Evolutionary conservation across 2,113 vertebrate genomes (phyloP).

Genomic region (Asarcornis scutulata): DNA sequence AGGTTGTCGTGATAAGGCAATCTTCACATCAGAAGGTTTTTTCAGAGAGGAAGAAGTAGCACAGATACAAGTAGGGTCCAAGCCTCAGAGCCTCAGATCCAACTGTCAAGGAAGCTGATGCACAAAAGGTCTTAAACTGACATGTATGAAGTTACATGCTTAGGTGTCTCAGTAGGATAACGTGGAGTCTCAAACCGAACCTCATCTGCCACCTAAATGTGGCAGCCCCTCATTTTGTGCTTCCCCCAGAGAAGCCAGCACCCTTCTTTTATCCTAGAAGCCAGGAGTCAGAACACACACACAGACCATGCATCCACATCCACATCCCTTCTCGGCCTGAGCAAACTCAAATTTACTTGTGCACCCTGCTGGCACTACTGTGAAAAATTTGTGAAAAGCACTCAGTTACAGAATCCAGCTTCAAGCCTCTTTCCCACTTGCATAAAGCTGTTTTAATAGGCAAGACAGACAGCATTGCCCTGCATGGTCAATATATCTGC

Average conservation of each 20-base stretch:
- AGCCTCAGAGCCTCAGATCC: constrained; percentile 54
- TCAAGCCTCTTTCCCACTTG: not conserved
- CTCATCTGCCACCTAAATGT: not conserved
- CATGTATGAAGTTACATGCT: not conserved
- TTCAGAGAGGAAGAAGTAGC: constrained; percentile 53
- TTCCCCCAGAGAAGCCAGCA: not conserved
- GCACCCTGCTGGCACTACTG: not conserved
- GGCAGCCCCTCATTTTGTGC: not conserved
- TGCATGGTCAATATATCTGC: not conserved
- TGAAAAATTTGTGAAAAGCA: not conserved
- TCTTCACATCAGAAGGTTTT: constrained; percentile 60
- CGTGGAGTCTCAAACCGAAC: not conserved
- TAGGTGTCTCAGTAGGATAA: not conserved
- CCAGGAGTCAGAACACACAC: not conserved
- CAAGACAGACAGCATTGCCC: not conserved
- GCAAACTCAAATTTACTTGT: not conserved
- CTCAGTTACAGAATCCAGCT: not conserved
- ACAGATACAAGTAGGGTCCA: constrained; percentile 35
- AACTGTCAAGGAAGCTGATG: constrained; percentile 33
- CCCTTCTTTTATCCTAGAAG: not conserved
- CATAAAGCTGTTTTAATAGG: not conserved
- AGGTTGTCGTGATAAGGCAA: constrained; percentile 60
- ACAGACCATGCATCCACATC: not conserved
- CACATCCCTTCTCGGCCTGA: not conserved
- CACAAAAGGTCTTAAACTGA: constrained; percentile 12